Base-by-base conservation (phyloP, 2,888 invertebrate species). In the Tachina lurida region DNA sequence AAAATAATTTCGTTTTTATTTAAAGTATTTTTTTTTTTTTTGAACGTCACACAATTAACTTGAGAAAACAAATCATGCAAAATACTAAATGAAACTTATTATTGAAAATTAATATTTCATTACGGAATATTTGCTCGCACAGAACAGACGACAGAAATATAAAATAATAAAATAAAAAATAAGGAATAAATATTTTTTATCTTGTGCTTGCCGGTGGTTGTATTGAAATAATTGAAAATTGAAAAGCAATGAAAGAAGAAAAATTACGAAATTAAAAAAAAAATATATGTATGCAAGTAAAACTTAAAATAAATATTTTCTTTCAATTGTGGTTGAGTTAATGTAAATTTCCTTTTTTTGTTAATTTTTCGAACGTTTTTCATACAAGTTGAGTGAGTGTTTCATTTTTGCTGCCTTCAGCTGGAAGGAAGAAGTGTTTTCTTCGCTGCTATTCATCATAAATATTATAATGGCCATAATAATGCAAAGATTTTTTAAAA, bases 51-150 rank as follows among this genome's bases (percentile, higher is more conserved):
- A 83, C 79, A 83, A 76, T 86, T 76, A 80, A 82, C 74, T 75
- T 78, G 49, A 49, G 63, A 83, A 80, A 79, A 63, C 75, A 86
- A 83, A 73, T 80, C 62, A 83, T 43, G 79, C 67, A 67, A 65
- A 86, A 68, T 22, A 67, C 43, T 47, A 83, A 71, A 79, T 71
- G 47, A 77, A 68, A 68, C 31, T 79, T 39, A 43, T 73, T 82
- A 79, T 86, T 86, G 73, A 83, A 86, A 80, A 76, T 80, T 62
- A 83, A 86, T 73, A 86, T 80, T 86, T 86, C 86, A 86, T 83
- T 80, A 47, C 76, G 60, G 39, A 62, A 80, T 73, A 56, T 56
- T 62, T 83, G 62, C 49, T 86, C 58, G 54, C 9, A 56, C 39
- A 62, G 79, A 83, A 65, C 67, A 83, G 83, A 83, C 86, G 47